phyloP scores from a whole-genome alignment of 2,113 vertebrate genomes.

The Gallinago media region DNA sequence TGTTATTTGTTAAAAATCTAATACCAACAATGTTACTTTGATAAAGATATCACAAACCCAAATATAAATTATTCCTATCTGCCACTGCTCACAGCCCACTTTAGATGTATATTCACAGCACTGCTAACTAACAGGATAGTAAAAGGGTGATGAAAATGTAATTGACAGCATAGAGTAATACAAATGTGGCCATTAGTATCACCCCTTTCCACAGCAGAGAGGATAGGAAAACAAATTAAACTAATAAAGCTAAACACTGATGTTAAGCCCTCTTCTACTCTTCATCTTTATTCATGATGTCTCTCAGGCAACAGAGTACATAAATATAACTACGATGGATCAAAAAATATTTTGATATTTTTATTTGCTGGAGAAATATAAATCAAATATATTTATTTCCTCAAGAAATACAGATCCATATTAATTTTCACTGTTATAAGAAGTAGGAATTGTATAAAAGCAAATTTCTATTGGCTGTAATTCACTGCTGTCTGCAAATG shows the following conservation, averaged over 20 bases:
- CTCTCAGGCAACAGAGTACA: neutral
- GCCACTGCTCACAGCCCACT: neutral
- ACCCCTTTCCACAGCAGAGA: neutral
- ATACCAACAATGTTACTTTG: neutral
- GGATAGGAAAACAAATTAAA: slow-evolving; percentile 7
- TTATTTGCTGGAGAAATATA: neutral
- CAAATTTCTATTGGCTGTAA: neutral
- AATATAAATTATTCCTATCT: neutral
- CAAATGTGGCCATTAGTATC: neutral
- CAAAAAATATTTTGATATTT: neutral
- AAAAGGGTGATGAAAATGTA: neutral
- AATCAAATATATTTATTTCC: neutral
- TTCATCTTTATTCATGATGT: neutral
- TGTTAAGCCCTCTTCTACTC: neutral
- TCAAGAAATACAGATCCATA: neutral
- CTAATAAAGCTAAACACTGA: neutral
- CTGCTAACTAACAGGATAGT: neutral
- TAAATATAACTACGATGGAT: neutral
- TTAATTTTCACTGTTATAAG: neutral
- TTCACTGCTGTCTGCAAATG: neutral
- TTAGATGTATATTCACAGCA: neutral
- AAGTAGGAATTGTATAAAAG: neutral
- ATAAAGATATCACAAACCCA: neutral
- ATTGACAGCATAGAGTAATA: neutral
- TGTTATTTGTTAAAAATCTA: neutral